Evolutionary conservation across 2,113 vertebrate genomes (phyloP), one percentile per base, ranked within the genome.

Genomic region (Chionodraco myersi): DNA sequence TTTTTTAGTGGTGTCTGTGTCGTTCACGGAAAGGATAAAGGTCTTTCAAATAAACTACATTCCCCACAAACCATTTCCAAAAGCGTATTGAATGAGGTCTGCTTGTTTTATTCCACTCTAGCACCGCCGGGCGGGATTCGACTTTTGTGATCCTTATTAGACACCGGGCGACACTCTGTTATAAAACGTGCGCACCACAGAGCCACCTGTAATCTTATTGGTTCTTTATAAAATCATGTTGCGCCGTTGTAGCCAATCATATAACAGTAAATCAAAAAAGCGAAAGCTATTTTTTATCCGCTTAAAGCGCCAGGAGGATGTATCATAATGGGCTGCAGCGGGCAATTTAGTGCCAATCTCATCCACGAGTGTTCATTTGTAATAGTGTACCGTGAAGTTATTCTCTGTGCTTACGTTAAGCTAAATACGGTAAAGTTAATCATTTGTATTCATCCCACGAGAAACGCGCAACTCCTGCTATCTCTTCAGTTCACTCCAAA

Each of bases 301-400:
- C 87, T 90, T 92, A 88, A 89, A 90, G 87, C 74, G 73, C 63
- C 69, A 85, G 72, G 58, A 87, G 77, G 79, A 75, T 68, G 70
- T 67, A 41, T 61, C 52, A 54, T 45, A 57, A 71, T 62, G 60
- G 68, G 52, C 48, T 80, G 59, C 44, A 69, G 30, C 21, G 47
- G 41, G 16, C 63, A 88, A 87, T n/a, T 82, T 88, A 79, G 49
- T 76, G 61, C 23, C 26, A 41, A 52, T 45, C 64, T 52, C 30
- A 52, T 45, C 64, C 48, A 18, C 74, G 68, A 73, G 6, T 74
- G 56, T 72, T 86, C 49, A 87, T 88, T 66, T 79, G 15, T 9
- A 59, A 83, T 86, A 81, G 75, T 85, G 56, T 57, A 73, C 56
- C 69, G n/a, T 23, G n/a, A 61, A 65, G 47, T 71, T 69, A 0